Evolutionary conservation across 2,888 invertebrate species (phyloP), one percentile per base, ranked within the genome.

Genomic region (Dyspetes luteomarginatus): DNA sequence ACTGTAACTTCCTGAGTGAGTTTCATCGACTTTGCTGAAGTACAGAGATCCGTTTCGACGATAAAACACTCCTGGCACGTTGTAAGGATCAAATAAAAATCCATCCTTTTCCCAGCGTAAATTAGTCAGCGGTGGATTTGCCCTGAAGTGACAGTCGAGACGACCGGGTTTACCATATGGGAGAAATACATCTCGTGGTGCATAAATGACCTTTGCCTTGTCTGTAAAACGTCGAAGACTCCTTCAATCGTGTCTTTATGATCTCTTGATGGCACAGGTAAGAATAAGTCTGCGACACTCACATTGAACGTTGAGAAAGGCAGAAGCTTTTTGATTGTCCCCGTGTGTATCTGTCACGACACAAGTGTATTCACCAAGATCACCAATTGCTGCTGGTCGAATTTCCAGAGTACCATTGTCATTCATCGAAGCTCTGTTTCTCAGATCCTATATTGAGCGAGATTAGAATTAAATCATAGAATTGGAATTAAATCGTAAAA

Each of bases 101-200:
- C 97, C 97, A 91, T 98, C 97, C 92, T 98, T 98, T 91, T 97
- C 97, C 98, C 98, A 98, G 83, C 97, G 95, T 75, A 98, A 93
- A 90, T 96, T 97, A 67, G 96, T 96, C 84, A 98, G 93, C 5
- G 98, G 97, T 15, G 98, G 98, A 93, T 98, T 98, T 3, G 98
- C 96, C 87, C 97, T 95, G 90, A 97, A 97, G 92, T 97, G 97
- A 91, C 98, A 98, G 92, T 97, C 97, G 75, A 98, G 94, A 75
- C 97, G 94, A 5, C 96, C 97, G 3, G 96, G 95, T 87, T 96
- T 95, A 19, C 98, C 98, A 87, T 94, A 95, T 0, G 98, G 97
- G 86, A 98, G 94, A 90, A 95, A 96, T 48, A 98, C 95, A 92
- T 97, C 96, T 82, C 95, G 94, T 19, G 97, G 97, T 69, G 98